Evolutionary conservation across 2,888 invertebrate genomes (phyloP).

Genomic region (Apotomis turbidana): DNA sequence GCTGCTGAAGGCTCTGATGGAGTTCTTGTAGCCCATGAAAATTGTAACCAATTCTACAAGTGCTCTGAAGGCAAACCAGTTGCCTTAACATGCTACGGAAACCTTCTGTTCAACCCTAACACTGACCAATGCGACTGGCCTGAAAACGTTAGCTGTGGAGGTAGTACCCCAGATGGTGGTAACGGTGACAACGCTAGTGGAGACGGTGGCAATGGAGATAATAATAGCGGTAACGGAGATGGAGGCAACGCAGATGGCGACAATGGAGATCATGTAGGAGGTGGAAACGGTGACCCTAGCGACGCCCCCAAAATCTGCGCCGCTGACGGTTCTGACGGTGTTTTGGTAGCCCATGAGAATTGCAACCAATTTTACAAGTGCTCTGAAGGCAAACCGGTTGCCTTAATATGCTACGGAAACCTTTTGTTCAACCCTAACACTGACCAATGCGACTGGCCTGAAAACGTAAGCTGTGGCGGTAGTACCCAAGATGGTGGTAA

Average conservation of each 20-base stretch:
- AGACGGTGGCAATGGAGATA: too few species aligned
- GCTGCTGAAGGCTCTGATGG: constrained; percentile 49
- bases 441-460: constrained; percentile 25
- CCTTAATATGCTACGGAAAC: neutral
- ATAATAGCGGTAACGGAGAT: too few species aligned
- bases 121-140: constrained; percentile 52
- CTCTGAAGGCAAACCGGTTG: constrained; percentile 9
- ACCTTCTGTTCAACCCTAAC: constrained; percentile 51
- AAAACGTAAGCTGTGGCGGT: neutral
- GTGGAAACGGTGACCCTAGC: constrained; percentile 15
- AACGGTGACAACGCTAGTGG: too few species aligned
- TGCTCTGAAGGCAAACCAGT: constrained; percentile 51
- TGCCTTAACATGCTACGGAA: constrained; percentile 44
- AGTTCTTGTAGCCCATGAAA: constrained; percentile 53
- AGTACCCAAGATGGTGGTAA: too few species aligned
- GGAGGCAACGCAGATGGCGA: too few species aligned
- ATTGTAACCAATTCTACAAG: constrained; percentile 57
- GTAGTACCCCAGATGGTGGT: too few species aligned
- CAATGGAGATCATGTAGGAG: neutral
- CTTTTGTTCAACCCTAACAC: constrained; percentile 14
- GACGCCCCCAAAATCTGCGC: neutral
- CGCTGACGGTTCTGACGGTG: constrained; percentile 10
- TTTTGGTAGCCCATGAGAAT: constrained; percentile 24
- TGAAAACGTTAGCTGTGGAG: constrained; percentile 44
- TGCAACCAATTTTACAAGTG: constrained; percentile 31